These are phyloP conservation scores for Crotalus tigris DNA, from an alignment of 2,113 vertebrate species.

Conservation along the genomic window DNA sequence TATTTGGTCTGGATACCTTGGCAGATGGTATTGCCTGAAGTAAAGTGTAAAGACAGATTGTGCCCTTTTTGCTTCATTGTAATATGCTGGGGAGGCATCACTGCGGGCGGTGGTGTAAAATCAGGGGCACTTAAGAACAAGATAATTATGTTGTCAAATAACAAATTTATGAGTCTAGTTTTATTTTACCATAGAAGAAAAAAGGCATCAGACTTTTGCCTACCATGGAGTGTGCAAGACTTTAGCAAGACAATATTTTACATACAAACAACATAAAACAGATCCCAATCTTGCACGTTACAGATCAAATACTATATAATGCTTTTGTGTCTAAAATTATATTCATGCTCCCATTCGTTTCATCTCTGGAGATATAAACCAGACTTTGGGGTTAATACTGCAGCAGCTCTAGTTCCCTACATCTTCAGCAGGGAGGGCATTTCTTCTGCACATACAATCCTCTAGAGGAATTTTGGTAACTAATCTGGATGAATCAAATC, in stretches of 20 bases:
- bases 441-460: slow-evolving; percentile 55
- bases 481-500: slow-evolving; percentile 65
- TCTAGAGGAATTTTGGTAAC: slow-evolving; percentile 61
- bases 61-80: neutral
- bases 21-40: neutral
- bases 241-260: neutral
- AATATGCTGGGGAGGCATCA: neutral
- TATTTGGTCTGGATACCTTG: neutral
- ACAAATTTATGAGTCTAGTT: neutral
- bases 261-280: neutral
- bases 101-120: neutral
- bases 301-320: neutral
- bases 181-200: neutral
- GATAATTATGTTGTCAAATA: neutral
- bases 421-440: slow-evolving; percentile 41
- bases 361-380: neutral
- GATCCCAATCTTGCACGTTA: neutral
- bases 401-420: slow-evolving; percentile 34
- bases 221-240: neutral
- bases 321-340: neutral
- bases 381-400: slow-evolving; percentile 44
- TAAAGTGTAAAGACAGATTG: neutral
- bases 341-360: neutral
- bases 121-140: neutral
- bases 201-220: neutral